phyloP scores from a whole-genome alignment of 1,140 invertebrate genomes.

The Thaumatotibia leucotreta region DNA sequence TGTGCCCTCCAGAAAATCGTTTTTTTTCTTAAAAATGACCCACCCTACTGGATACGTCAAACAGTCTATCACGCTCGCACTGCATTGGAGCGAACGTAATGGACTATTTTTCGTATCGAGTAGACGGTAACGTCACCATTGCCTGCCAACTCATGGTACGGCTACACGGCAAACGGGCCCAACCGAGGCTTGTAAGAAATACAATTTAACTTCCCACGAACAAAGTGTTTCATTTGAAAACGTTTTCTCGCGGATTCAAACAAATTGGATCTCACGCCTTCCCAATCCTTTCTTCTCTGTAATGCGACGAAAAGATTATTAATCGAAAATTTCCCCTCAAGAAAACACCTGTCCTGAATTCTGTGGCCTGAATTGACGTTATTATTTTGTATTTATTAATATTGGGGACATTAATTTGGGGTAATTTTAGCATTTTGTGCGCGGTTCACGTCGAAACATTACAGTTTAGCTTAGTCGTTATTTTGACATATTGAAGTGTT shows the following conservation, averaged over 20 bases:
- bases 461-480: conserved; percentile 5
- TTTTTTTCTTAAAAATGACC: no score
- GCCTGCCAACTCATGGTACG: no score
- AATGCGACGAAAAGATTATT: conserved; percentile 62
- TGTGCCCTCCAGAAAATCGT: no score
- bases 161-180: conserved; percentile 37
- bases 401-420: not conserved
- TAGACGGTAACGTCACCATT: no score
- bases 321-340: conserved; percentile 51
- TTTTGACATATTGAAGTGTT: not conserved
- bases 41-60: no score
- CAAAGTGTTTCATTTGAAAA: conserved; percentile 61
- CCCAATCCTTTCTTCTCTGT: conserved; percentile 63
- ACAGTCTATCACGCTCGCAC: no score
- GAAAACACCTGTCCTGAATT: conserved; percentile 26
- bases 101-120: no score
- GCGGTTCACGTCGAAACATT: not conserved
- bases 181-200: conserved; percentile 48
- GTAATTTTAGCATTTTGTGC: conserved; percentile 6
- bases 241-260: conserved; percentile 61
- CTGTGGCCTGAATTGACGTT: conserved; percentile 16
- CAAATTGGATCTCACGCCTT: conserved; percentile 67
- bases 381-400: conserved; percentile 13
- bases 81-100: no score
- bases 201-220: conserved; percentile 55